These are phyloP conservation scores for Podarcis raffonei DNA, from an alignment of 2,113 vertebrate genomes.

Conservation along the genomic window DNA sequence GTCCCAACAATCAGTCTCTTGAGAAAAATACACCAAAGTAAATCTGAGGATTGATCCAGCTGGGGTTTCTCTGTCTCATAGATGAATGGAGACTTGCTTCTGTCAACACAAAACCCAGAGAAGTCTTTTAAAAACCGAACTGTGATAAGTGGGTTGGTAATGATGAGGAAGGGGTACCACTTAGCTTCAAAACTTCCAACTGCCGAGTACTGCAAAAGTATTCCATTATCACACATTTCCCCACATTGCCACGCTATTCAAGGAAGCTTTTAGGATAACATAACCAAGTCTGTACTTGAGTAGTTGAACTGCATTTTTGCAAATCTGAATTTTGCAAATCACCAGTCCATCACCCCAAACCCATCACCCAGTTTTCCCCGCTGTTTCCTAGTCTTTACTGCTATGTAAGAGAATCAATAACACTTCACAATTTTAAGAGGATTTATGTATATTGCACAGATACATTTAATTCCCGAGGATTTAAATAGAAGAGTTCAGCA, in stretches of 20 bases:
- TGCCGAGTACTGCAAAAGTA: neutral
- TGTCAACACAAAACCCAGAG: neutral
- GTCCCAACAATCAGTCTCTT: accelerated
- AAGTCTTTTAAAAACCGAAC: conserved; percentile 19
- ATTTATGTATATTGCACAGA: neutral
- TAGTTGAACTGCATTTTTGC: neutral
- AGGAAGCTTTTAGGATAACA: neutral
- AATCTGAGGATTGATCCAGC: accelerated
- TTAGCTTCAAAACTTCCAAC: neutral
- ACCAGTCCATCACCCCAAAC: no score
- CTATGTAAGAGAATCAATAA: neutral
- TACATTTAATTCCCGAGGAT: no score
- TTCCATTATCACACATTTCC: neutral
- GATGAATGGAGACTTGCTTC: accelerated
- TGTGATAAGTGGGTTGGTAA: neutral
- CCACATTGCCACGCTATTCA: conserved; percentile 22
- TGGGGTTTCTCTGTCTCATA: neutral
- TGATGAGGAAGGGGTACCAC: neutral
- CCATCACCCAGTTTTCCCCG: neutral
- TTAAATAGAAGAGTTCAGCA: neutral
- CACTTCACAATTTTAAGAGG: neutral
- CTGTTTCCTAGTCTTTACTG: accelerated
- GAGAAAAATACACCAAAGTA: neutral
- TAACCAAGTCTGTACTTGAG: accelerated
- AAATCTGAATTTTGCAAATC: neutral